These are phyloP conservation scores for Torymus aiolomorphi DNA, from an alignment of 2,888 invertebrate species.

Conservation along the genomic window DNA sequence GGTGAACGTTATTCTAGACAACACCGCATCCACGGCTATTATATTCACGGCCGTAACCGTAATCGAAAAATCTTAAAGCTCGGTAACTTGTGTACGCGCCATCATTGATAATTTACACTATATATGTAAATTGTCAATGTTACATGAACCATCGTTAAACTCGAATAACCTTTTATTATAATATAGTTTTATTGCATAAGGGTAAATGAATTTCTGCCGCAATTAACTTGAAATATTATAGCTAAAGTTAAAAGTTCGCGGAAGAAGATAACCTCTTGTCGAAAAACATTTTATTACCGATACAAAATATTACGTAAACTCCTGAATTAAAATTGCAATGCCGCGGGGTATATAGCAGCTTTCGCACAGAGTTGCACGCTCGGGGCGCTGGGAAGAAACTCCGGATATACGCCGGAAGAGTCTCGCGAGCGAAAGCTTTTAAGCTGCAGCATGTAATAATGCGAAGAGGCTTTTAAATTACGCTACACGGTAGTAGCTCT, in stretches of 20 bases:
- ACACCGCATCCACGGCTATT: background rate
- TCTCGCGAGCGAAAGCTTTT: conserved; percentile 41
- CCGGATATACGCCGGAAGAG: conserved; percentile 11
- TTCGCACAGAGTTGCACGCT: background rate
- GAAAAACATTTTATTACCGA: conserved; percentile 1
- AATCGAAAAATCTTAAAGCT: too few species aligned
- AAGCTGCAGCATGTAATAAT: conserved; percentile 37
- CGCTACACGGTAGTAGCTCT: conserved; percentile 2
- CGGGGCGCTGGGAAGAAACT: conserved; percentile 1
- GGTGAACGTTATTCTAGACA: background rate
- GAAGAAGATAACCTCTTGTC: background rate
- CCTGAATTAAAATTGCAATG: conserved; percentile 23
- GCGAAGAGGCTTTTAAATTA: conserved; percentile 49
- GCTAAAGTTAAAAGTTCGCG: too few species aligned
- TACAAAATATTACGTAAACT: conserved; percentile 17
- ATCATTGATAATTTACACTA: too few species aligned
- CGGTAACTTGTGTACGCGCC: too few species aligned
- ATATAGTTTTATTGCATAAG: too few species aligned
- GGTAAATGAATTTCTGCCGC: too few species aligned
- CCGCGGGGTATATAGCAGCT: background rate
- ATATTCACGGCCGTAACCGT: too few species aligned
- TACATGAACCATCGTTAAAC: too few species aligned
- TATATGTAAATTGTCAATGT: too few species aligned
- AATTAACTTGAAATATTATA: too few species aligned
- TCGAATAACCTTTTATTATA: too few species aligned